These are phyloP conservation scores for Perodicticus potto DNA, from an alignment of 2,797 vertebrate species.

Conservation along the genomic window DNA sequence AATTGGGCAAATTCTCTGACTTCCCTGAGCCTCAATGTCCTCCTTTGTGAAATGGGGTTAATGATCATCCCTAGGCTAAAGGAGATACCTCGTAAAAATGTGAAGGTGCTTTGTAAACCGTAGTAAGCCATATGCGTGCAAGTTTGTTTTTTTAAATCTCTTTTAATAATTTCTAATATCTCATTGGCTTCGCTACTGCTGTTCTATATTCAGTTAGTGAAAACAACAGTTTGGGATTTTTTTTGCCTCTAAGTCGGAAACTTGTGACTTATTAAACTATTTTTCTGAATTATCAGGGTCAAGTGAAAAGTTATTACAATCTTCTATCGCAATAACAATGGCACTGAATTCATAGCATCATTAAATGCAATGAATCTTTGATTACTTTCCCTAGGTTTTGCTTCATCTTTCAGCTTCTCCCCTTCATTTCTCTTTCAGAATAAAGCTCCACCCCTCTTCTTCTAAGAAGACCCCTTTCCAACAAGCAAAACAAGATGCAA, in stretches of 20 bases:
- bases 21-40: slow-evolving; percentile 10
- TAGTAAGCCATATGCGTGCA: not conserved
- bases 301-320: slow-evolving; percentile 58
- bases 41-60: slow-evolving; percentile 17
- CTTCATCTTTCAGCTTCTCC: not conserved
- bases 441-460: not conserved
- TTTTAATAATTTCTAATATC: slow-evolving; percentile 61
- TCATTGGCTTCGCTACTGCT: slow-evolving; percentile 5
- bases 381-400: slow-evolving; percentile 11
- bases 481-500: not conserved
- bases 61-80: not conserved
- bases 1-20: not conserved
- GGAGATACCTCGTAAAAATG: not conserved
- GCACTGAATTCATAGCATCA: slow-evolving; percentile 18
- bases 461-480: not conserved
- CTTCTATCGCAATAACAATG: slow-evolving; percentile 15
- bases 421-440: slow-evolving; percentile 20
- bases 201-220: not conserved
- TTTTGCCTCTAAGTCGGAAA: slow-evolving; percentile 43
- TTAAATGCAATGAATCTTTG: not conserved
- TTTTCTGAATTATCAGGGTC: slow-evolving; percentile 51
- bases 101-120: slow-evolving; percentile 18
- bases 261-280: slow-evolving; percentile 26
- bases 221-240: slow-evolving; percentile 25
- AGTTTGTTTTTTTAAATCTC: not conserved